phyloP scores from a whole-genome alignment of 2,888 invertebrate species.

The Rotaria macrura region DNA sequence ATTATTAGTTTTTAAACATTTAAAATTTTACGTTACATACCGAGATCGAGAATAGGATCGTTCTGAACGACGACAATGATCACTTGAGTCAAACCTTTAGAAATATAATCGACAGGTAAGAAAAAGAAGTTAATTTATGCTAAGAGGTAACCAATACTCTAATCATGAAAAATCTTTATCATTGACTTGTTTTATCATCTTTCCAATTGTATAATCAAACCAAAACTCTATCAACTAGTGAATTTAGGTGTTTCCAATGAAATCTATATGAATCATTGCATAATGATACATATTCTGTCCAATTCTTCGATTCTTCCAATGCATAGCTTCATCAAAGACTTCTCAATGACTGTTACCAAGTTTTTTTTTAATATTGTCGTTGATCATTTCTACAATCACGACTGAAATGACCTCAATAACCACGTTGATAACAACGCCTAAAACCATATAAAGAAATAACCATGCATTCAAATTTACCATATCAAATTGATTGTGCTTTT shows the following conservation, averaged over 20 bases:
- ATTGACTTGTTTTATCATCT: neutral
- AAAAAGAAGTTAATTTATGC: too few relatives aligned
- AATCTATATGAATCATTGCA: too few relatives aligned
- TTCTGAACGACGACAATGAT: neutral
- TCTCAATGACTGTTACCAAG: neutral
- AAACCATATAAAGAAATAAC: neutral
- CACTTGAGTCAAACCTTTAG: neutral
- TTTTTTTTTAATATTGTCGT: neutral
- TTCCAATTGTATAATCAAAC: neutral
- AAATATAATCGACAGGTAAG: neutral
- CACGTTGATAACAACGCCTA: slow-evolving; percentile 56
- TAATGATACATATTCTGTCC: too few relatives aligned
- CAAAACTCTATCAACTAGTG: neutral
- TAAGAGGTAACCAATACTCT: neutral
- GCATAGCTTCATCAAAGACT: neutral
- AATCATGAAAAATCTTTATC: neutral
- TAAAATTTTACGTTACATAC: neutral
- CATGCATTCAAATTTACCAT: too few relatives aligned
- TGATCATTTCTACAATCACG: slow-evolving; percentile 50
- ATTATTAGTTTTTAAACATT: neutral
- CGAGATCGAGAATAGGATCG: neutral
- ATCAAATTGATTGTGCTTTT: too few relatives aligned
- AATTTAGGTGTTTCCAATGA: too few relatives aligned
- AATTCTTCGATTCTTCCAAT: too few relatives aligned
- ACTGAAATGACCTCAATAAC: slow-evolving; percentile 57